Evolutionary conservation across 2,113 vertebrate species (phyloP).

Genomic region (Gambusia affinis): DNA sequence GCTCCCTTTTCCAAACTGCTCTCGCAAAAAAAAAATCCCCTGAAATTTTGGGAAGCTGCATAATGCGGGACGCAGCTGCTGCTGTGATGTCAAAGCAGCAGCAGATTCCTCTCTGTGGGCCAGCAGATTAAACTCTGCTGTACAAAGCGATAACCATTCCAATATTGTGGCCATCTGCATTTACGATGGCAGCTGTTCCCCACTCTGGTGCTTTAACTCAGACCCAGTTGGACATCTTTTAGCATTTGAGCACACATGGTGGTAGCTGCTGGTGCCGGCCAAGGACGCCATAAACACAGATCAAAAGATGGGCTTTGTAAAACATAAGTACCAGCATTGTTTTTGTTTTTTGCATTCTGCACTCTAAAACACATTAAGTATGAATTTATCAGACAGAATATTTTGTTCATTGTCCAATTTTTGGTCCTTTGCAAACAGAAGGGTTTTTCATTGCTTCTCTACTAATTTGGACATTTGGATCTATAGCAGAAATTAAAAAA

Average conservation of each 20-base stretch:
- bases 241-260: background rate
- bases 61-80: slow-evolving; percentile 1
- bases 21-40: background rate
- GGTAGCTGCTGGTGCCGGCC: background rate
- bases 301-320: background rate
- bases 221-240: background rate
- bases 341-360: no score
- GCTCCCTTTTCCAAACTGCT: background rate
- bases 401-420: no score
- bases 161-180: background rate
- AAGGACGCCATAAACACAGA: background rate
- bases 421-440: no score
- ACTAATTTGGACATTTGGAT: no score
- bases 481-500: no score
- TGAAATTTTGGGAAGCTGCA: background rate
- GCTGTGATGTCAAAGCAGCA: background rate
- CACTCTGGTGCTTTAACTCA: background rate
- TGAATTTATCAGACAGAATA: no score
- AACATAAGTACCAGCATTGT: background rate
- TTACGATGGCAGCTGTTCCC: background rate
- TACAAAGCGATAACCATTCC: slow-evolving; percentile 2
- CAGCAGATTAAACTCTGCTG: no score
- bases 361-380: no score
- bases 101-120: background rate
- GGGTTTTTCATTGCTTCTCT: no score